phyloP scores from a whole-genome alignment of 2,113 vertebrate species.

The Haemorhous mexicanus region DNA sequence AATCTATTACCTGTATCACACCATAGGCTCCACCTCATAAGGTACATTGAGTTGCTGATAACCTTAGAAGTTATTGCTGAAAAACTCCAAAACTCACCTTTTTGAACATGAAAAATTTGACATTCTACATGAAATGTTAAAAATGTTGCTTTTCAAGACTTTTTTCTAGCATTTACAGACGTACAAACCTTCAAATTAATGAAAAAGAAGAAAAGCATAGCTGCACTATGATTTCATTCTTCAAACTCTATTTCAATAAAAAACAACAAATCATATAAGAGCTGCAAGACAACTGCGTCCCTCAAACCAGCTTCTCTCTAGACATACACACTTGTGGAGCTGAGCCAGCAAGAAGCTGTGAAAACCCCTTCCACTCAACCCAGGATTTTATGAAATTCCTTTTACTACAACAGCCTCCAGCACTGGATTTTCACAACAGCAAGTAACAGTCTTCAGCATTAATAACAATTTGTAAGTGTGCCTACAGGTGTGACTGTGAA shows the following conservation, averaged over 20 bases:
- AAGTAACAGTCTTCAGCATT: background rate
- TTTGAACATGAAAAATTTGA: background rate
- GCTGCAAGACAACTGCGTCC: background rate
- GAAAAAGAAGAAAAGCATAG: background rate
- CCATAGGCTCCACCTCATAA: background rate
- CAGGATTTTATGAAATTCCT: background rate
- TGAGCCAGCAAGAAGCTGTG: background rate
- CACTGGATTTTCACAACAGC: background rate
- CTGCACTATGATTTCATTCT: background rate
- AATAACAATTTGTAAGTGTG: background rate
- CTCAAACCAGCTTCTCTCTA: background rate
- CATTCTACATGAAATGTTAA: background rate
- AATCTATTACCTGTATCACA: background rate
- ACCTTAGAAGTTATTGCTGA: background rate
- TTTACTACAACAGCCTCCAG: background rate
- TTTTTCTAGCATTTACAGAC: background rate
- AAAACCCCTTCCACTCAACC: background rate
- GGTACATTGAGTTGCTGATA: background rate
- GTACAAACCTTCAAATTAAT: background rate
- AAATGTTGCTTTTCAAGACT: background rate
- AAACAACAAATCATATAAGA: background rate
- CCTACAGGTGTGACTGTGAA: background rate
- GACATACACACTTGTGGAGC: background rate
- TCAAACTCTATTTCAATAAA: background rate
- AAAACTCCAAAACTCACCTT: background rate